Evolutionary conservation across 2,888 invertebrate genomes (phyloP).

Genomic region (Caenorhabditis macrosperma): DNA sequence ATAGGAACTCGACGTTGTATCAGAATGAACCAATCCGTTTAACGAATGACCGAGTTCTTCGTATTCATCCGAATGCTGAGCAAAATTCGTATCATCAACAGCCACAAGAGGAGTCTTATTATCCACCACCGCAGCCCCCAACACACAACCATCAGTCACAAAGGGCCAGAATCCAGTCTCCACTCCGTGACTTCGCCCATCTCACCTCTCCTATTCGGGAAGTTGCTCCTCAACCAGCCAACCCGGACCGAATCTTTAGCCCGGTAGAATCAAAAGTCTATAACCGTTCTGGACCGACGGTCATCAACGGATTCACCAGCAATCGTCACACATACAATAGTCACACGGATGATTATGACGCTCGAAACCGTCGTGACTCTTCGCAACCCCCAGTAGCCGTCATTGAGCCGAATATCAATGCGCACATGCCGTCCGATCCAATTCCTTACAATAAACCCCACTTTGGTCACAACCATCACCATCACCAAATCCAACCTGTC

Average conservation of each 20-base stretch:
- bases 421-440: constrained; percentile 49
- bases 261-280: constrained; percentile 65
- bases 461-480: constrained; percentile 21
- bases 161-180: constrained; percentile 52
- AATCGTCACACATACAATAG: constrained; percentile 58
- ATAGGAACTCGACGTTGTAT: constrained; percentile 45
- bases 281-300: constrained; percentile 47
- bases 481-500: constrained; percentile 15
- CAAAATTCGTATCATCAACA: constrained; percentile 26
- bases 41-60: constrained; percentile 59
- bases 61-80: constrained; percentile 47
- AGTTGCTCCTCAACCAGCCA: constrained; percentile 41
- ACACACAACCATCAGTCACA: constrained; percentile 20
- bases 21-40: constrained; percentile 51
- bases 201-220: constrained; percentile 52
- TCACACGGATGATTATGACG: constrained; percentile 54
- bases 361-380: constrained; percentile 50
- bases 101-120: constrained; percentile 22
- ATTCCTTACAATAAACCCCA: constrained; percentile 55
- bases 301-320: constrained; percentile 65
- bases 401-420: constrained; percentile 61
- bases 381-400: constrained; percentile 61
- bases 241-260: constrained; percentile 54
- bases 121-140: background rate
- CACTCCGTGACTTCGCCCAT: constrained; percentile 42